Conservation (phyloP, 2,113 vertebrate genomes). For the Atherinomorus stipes region DNA sequence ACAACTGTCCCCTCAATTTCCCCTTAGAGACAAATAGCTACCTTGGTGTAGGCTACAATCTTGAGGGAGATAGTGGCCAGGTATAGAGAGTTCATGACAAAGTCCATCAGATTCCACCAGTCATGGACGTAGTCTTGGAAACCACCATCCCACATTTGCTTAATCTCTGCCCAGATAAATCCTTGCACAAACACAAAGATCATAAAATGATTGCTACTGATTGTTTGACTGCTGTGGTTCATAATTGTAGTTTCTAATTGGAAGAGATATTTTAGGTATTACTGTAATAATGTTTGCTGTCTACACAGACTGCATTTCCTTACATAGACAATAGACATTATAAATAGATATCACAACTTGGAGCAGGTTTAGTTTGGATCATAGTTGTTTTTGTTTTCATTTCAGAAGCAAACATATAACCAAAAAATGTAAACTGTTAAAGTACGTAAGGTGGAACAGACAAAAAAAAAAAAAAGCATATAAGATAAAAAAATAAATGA, state of each 20-base stretch:
- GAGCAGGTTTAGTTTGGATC: not conserved
- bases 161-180: slow-evolving; percentile 99
- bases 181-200: slow-evolving; percentile 75
- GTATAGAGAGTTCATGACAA: slow-evolving; percentile 99
- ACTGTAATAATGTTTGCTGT: no score
- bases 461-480: no score
- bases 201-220: not conserved
- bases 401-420: no score
- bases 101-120: slow-evolving; percentile 99
- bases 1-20: not conserved
- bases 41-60: slow-evolving; percentile 96
- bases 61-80: slow-evolving; percentile 98
- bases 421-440: no score
- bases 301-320: no score
- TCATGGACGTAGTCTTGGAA: slow-evolving; percentile 98
- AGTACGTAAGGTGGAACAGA: no score
- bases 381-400: not conserved
- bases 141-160: slow-evolving; percentile 99
- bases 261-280: no score
- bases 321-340: no score
- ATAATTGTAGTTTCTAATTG: not conserved
- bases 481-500: no score
- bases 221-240: not conserved
- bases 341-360: no score
- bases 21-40: slow-evolving; percentile 60